Conservation (phyloP, 2,888 invertebrate species). For the Eupithecia tripunctaria region DNA sequence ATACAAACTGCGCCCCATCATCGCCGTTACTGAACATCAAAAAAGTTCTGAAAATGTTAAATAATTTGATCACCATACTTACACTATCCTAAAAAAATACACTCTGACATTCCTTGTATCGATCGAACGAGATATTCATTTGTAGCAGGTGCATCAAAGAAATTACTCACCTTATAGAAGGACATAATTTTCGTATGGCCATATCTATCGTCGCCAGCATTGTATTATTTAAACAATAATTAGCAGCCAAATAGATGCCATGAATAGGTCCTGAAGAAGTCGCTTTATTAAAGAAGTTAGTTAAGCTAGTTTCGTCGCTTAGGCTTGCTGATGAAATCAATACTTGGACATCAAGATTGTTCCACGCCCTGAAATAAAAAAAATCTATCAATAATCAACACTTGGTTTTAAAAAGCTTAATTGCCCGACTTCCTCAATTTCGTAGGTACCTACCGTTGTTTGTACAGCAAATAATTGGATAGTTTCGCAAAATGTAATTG, state of each 20-base stretch:
- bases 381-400: background rate
- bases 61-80: background rate
- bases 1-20: slow-evolving; percentile 15
- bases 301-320: slow-evolving; percentile 18
- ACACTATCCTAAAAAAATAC: too few relatives aligned
- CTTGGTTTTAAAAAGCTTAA: background rate
- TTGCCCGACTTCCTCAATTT: background rate
- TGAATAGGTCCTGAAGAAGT: slow-evolving; percentile 20
- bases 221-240: slow-evolving; percentile 11
- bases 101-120: background rate
- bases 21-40: slow-evolving; percentile 28
- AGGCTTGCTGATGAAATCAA: slow-evolving; percentile 33
- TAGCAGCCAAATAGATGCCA: slow-evolving; percentile 32
- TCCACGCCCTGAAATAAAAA: slow-evolving; percentile 44
- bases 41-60: slow-evolving; percentile 21
- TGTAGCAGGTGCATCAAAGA: background rate
- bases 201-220: slow-evolving; percentile 19
- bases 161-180: slow-evolving; percentile 27
- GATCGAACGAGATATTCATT: background rate
- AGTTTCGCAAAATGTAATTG: slow-evolving; percentile 45
- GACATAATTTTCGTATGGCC: slow-evolving; percentile 24
- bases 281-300: slow-evolving; percentile 24
- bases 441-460: slow-evolving; percentile 42
- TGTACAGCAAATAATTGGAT: slow-evolving; percentile 39
- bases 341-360: slow-evolving; percentile 38